These are phyloP conservation scores for Macropodus opercularis DNA, from an alignment of 2,797 vertebrate genomes.

Conservation along the genomic window DNA sequence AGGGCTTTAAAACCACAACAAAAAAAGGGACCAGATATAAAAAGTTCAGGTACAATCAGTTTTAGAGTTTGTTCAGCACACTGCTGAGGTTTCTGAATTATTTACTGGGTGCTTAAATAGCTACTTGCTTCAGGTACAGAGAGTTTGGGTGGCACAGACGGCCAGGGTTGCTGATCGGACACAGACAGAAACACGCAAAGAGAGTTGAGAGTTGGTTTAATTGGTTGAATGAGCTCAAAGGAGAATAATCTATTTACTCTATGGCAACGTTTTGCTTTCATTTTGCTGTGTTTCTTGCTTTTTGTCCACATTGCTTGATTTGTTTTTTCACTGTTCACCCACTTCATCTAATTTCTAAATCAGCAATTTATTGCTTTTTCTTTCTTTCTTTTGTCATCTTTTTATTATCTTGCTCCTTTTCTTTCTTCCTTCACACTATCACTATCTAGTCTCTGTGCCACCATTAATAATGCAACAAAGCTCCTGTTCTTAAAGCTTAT, in stretches of 20 bases:
- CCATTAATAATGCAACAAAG: slow-evolving; percentile 81
- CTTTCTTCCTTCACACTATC: slow-evolving; percentile 27
- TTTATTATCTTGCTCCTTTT: neutral
- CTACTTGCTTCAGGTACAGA: slow-evolving; percentile 62
- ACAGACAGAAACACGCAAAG: slow-evolving; percentile 26
- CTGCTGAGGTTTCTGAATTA: slow-evolving; percentile 67
- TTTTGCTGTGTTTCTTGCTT: neutral
- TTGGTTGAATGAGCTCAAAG: slow-evolving; percentile 65
- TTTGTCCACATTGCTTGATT: slow-evolving; percentile 7
- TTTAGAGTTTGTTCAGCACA: slow-evolving; percentile 57
- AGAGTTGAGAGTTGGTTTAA: slow-evolving; percentile 35
- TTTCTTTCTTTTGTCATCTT: slow-evolving; percentile 1
- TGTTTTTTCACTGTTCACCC: too few relatives aligned
- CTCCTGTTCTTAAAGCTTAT: slow-evolving; percentile 43
- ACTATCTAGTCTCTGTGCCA: slow-evolving; percentile 54
- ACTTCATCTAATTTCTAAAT: too few relatives aligned
- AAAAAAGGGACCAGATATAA: slow-evolving; percentile 23
- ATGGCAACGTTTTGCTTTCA: neutral
- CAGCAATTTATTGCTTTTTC: slow-evolving; percentile 6
- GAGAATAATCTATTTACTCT: slow-evolving; percentile 37
- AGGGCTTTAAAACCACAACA: slow-evolving; percentile 7
- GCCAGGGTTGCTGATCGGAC: slow-evolving; percentile 36
- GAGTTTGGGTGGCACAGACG: slow-evolving; percentile 41
- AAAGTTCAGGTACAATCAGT: slow-evolving; percentile 58
- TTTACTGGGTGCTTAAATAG: slow-evolving; percentile 68